These are phyloP conservation scores for Mylabris phalerata DNA, from an alignment of 1,140 invertebrate genomes.

Conservation along the genomic window DNA sequence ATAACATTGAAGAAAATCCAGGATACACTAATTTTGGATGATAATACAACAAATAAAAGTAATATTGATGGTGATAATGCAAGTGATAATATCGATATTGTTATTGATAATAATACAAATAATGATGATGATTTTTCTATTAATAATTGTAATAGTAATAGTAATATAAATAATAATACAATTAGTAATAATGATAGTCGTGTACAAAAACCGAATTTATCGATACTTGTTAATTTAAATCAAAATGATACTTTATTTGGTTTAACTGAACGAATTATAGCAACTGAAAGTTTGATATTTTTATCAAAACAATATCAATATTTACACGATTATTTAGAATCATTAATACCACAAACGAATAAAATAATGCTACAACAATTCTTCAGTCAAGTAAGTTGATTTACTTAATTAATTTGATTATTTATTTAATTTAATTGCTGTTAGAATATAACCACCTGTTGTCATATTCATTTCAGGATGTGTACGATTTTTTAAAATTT, in stretches of 20 bases:
- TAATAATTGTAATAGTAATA: no score
- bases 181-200: neutral
- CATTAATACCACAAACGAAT: constrained; percentile 56
- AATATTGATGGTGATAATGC: no score
- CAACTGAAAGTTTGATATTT: constrained; percentile 87
- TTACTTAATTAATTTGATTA: neutral
- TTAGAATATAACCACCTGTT: constrained; percentile 67
- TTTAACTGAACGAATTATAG: constrained; percentile 78
- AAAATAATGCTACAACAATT: constrained; percentile 68
- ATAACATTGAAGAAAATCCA: constrained; percentile 68
- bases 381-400: constrained; percentile 49
- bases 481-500: constrained; percentile 76
- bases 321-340: constrained; percentile 74
- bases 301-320: constrained; percentile 79
- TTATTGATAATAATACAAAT: no score
- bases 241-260: constrained; percentile 71
- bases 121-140: neutral
- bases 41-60: constrained; percentile 14
- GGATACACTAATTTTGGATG: constrained; percentile 46
- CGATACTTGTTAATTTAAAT: constrained; percentile 63
- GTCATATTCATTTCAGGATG: constrained; percentile 77
- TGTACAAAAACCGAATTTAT: constrained; percentile 50
- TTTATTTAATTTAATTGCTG: constrained; percentile 49
- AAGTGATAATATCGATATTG: no score
- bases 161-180: no score